phyloP scores from a whole-genome alignment of 1,140 invertebrate genomes.

The Zaprionus gabonicus region DNA sequence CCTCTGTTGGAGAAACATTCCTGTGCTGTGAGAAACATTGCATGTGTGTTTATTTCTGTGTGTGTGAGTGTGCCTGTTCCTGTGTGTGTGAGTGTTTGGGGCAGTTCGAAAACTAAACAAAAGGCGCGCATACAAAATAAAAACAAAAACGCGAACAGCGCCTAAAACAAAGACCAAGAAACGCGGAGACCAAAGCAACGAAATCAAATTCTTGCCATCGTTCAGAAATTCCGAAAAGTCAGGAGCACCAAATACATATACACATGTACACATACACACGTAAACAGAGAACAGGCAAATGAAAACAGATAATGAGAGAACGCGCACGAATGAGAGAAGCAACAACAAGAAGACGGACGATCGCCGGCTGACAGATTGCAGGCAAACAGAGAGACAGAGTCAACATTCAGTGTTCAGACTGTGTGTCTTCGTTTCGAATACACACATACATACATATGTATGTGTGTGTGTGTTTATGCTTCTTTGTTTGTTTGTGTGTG shows the following conservation, averaged over 20 bases:
- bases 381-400: slow-evolving; percentile 29
- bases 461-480: slow-evolving; percentile 14
- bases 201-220: slow-evolving; percentile 81
- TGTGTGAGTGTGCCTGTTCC: background rate
- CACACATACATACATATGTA: slow-evolving; percentile 18
- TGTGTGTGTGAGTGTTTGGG: slow-evolving; percentile 40
- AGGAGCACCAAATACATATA: slow-evolving; percentile 42
- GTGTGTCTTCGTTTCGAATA: slow-evolving; percentile 31
- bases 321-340: slow-evolving; percentile 4
- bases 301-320: slow-evolving; percentile 15
- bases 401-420: slow-evolving; percentile 29
- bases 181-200: slow-evolving; percentile 67
- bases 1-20: slow-evolving; percentile 50
- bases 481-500: slow-evolving; percentile 34
- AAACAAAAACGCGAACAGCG: slow-evolving; percentile 64
- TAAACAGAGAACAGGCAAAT: slow-evolving; percentile 30
- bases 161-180: slow-evolving; percentile 77
- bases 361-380: slow-evolving; percentile 55
- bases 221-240: slow-evolving; percentile 79
- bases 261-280: slow-evolving; percentile 13
- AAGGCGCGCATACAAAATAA: slow-evolving; percentile 69
- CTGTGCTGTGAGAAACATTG: slow-evolving; percentile 45
- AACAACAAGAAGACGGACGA: slow-evolving; percentile 34
- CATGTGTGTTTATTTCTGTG: slow-evolving; percentile 19
- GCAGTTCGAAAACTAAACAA: slow-evolving; percentile 72